A percentile compares a stretch with the other conserved stretches of the same genome.
Evolutionary conservation across 2,888 invertebrate genomes (phyloP).

Genomic region (Eupithecia tripunctaria): DNA sequence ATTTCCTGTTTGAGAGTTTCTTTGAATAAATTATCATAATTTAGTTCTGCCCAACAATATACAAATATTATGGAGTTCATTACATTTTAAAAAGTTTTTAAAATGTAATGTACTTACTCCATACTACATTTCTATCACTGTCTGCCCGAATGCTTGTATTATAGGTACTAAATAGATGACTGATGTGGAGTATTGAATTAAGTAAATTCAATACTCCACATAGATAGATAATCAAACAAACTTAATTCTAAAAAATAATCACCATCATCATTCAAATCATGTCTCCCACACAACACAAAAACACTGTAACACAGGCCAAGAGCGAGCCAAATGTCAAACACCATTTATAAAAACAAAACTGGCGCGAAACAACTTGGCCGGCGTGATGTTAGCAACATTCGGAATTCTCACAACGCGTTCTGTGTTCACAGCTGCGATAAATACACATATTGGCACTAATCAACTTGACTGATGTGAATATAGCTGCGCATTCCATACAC

Average conservation of each 20-base stretch:
- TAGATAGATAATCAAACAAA: no score
- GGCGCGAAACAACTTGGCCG: constrained; percentile 31
- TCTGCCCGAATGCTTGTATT: no score
- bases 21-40: no score
- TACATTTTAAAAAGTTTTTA: no score
- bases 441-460: not conserved
- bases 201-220: no score
- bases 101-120: no score
- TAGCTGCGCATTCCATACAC: not conserved
- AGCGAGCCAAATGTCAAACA: constrained; percentile 67
- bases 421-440: not conserved
- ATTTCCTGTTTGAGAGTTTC: no score
- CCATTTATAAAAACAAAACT: constrained; percentile 66
- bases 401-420: constrained; percentile 1
- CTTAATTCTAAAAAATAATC: constrained; percentile 37
- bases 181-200: no score
- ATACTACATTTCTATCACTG: no score
- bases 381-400: constrained; percentile 10
- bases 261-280: constrained; percentile 70
- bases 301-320: constrained; percentile 61
- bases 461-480: not conserved
- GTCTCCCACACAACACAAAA: constrained; percentile 62
- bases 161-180: no score
- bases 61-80: no score
- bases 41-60: no score